A percentile compares a stretch with the other conserved stretches of the same genome.
Evolutionary conservation across 2,888 invertebrate species (phyloP).

Genomic region (Kryphioiulus occultus): DNA sequence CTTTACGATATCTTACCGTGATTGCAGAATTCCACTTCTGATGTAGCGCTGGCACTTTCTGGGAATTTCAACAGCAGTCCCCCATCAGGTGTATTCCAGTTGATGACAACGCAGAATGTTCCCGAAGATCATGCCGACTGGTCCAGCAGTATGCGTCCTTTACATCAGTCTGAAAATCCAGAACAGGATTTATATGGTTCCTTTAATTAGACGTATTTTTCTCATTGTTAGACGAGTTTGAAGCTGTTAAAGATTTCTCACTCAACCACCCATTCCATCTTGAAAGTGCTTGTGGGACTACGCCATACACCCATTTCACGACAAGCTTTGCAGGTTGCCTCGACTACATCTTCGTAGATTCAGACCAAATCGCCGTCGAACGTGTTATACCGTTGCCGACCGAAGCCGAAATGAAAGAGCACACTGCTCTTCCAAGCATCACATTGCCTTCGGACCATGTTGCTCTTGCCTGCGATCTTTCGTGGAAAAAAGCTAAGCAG

Average conservation of each 20-base stretch:
- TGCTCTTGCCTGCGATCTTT: slow-evolving; percentile 82
- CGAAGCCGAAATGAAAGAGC: slow-evolving; percentile 75
- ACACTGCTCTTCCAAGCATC: slow-evolving; percentile 84
- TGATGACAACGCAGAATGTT: slow-evolving; percentile 76
- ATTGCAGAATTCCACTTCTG: slow-evolving; percentile 62
- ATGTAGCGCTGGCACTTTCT: slow-evolving; percentile 77
- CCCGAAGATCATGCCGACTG: slow-evolving; percentile 75
- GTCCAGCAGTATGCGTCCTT: slow-evolving; percentile 75
- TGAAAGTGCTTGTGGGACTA: slow-evolving; percentile 82
- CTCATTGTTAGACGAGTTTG: slow-evolving; percentile 60
- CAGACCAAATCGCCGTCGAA: slow-evolving; percentile 69
- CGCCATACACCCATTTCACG: slow-evolving; percentile 85
- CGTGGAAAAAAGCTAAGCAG: slow-evolving; percentile 64
- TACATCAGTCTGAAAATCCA: not conserved
- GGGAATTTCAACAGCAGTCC: slow-evolving; percentile 95
- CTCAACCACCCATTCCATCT: slow-evolving; percentile 73
- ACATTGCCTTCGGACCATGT: slow-evolving; percentile 95
- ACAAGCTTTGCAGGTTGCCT: slow-evolving; percentile 82
- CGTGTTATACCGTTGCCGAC: slow-evolving; percentile 83
- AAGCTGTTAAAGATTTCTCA: slow-evolving; percentile 72
- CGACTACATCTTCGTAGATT: slow-evolving; percentile 90
- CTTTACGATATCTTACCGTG: not conserved
- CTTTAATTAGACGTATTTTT: not conserved
- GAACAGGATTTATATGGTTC: not conserved
- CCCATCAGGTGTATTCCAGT: slow-evolving; percentile 78